Evolutionary conservation across 2,797 vertebrate species (phyloP).

Genomic region (Melanotaenia maccullochi): DNA sequence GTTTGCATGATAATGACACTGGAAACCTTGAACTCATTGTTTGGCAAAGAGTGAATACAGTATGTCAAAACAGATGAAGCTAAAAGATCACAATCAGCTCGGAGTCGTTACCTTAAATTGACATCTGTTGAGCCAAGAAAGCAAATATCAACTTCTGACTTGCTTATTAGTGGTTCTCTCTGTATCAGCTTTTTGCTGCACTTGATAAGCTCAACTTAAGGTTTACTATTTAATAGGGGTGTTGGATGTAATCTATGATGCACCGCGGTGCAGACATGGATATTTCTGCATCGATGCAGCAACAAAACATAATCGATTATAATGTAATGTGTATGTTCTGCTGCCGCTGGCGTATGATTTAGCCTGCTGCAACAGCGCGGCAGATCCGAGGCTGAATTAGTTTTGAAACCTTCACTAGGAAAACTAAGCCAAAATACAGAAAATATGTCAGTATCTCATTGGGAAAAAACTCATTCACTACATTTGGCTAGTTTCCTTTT

Average conservation of each 20-base stretch:
- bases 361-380: too few species aligned
- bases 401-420: too few species aligned
- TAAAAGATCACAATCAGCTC: conserved; percentile 12
- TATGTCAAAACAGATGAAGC: conserved; percentile 2
- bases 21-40: conserved; percentile 7
- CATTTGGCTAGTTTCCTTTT: neutral
- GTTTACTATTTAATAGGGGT: too few species aligned
- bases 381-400: too few species aligned
- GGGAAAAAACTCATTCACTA: neutral
- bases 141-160: conserved; percentile 38
- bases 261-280: too few species aligned
- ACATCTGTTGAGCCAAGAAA: conserved; percentile 18
- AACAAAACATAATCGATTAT: too few species aligned
- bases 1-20: conserved; percentile 8
- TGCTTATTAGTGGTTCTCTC: conserved; percentile 21
- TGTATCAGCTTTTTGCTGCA: conserved; percentile 23
- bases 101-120: conserved; percentile 32
- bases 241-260: too few species aligned
- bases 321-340: too few species aligned
- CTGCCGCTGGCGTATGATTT: too few species aligned
- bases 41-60: conserved; percentile 10
- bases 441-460: too few species aligned
- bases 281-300: too few species aligned
- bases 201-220: conserved; percentile 6
- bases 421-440: too few species aligned